Base-by-base conservation (phyloP, 2,113 vertebrate species). In the Excalfactoria chinensis region DNA sequence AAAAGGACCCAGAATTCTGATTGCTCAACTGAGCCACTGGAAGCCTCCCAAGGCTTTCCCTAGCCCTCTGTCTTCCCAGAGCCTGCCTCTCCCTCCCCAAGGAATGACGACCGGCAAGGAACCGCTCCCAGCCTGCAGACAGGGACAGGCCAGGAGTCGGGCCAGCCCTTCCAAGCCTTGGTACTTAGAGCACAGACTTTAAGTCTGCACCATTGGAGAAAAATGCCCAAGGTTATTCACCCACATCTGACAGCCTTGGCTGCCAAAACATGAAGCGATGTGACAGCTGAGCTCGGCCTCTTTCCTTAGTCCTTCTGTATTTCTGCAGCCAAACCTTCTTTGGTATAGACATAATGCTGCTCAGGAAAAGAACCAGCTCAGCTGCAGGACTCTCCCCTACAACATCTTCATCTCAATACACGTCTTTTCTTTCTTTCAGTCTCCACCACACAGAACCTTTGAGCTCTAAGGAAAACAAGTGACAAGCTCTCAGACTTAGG, bases 41-140 rank as follows among this genome's bases (percentile, higher is more conserved):
- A 96, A 92, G 68, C 68, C n/a, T 92, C 81, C 94, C 91, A 96
- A 93, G 89, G 83, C 87, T 86, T 94, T 94, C 90, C 70, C 62
- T 1, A 88, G 83, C 30, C 22, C 64, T 89, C 86, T 20, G 86
- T 85, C 92, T 96, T 96, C 95, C 93, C 94, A 94, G 81, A 28
- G 74, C 92, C 90, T 89, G 93, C 93, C 72, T 90, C 89, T 93
- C 90, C 94, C 88, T 93, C 77, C 81, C 55, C 77, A 71, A 83
- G 84, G 93, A 95, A 94, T 74, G 89, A 93, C 1, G 22, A 73
- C 59, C 79, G 89, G 77, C 7, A 0, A 76, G 89, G 82, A 94
- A 74, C 82, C 51, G 84, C 82, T 93, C 87, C 84, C 89, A 63
- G 64, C 64, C 11, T 70, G 64, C 76, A 60, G 86, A 84, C 35